phyloP scores from a whole-genome alignment of 2,113 vertebrate species.

The Gambusia affinis region DNA sequence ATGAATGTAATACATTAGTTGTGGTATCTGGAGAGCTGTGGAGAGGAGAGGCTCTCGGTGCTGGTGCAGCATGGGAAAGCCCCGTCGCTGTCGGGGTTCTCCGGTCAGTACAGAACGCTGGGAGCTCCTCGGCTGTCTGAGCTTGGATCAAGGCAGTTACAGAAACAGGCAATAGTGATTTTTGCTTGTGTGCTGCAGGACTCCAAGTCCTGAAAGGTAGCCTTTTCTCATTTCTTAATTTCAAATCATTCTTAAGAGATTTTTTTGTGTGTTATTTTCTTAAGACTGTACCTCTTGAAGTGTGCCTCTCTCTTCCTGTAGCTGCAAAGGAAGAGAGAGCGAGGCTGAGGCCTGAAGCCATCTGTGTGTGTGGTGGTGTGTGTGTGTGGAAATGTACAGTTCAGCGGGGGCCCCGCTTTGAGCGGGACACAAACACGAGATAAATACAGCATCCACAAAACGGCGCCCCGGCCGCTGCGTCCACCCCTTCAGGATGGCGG shows the following conservation, averaged over 20 bases:
- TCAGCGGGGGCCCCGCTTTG: conserved; percentile 68
- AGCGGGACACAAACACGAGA: conserved; percentile 68
- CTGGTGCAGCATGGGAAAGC: conserved; percentile 79
- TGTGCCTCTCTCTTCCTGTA: conserved; percentile 54
- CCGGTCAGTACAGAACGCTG: conserved; percentile 69
- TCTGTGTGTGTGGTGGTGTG: conserved; percentile 49
- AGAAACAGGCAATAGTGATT: conserved; percentile 82
- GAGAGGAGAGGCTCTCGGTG: conserved; percentile 74
- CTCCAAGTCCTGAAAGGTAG: conserved; percentile 71
- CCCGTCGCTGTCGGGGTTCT: conserved; percentile 67
- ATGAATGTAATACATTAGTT: conserved; percentile 33
- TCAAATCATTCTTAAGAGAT: conserved; percentile 1
- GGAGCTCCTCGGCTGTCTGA: conserved; percentile 77
- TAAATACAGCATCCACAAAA: conserved; percentile 80
- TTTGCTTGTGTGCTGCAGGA: conserved; percentile 79
- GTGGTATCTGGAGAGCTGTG: conserved; percentile 65
- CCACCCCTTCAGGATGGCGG: conserved; percentile 63
- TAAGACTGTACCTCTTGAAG: conserved; percentile 80
- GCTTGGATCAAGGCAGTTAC: conserved; percentile 83
- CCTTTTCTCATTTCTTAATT: conserved; percentile 59
- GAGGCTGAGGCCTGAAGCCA: conserved; percentile 68
- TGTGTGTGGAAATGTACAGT: conserved; percentile 78
- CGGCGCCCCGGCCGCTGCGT: conserved; percentile 68
- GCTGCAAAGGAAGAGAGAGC: conserved; percentile 56
- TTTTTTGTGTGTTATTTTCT: conserved; percentile 39